phyloP scores from a whole-genome alignment of 2,113 vertebrate species.

The Protobothrops mucrosquamatus region DNA sequence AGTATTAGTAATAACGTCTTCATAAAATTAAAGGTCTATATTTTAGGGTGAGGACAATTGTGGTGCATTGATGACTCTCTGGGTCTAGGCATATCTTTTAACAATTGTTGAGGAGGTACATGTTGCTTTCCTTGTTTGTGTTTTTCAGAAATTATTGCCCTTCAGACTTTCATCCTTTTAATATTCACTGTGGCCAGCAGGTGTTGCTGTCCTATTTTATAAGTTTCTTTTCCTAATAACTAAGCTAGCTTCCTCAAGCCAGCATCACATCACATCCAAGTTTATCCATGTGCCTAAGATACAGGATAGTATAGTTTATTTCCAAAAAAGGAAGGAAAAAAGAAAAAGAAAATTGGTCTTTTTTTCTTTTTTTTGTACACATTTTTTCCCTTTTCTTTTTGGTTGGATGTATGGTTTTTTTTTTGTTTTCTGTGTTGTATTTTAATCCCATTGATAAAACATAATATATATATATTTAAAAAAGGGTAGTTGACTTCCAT shows the following conservation, averaged over 20 bases:
- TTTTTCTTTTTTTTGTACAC: neutral
- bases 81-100: neutral
- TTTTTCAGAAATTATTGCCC: neutral
- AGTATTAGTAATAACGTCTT: neutral
- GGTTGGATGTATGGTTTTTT: neutral
- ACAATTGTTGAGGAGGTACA: neutral
- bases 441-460: neutral
- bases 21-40: neutral
- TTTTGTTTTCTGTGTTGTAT: neutral
- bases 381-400: neutral
- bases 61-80: neutral
- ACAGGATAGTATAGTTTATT: neutral
- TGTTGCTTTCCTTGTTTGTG: neutral
- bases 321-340: neutral
- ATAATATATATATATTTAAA: neutral
- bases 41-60: neutral
- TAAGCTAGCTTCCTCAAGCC: neutral
- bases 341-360: neutral
- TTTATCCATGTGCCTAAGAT: neutral
- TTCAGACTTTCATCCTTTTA: neutral
- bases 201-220: conserved; percentile 60
- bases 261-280: neutral
- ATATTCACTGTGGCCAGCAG: conserved; percentile 55
- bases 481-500: neutral
- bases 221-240: neutral